phyloP scores from a whole-genome alignment of 2,888 invertebrate species.

The Adelphocoris suturalis region DNA sequence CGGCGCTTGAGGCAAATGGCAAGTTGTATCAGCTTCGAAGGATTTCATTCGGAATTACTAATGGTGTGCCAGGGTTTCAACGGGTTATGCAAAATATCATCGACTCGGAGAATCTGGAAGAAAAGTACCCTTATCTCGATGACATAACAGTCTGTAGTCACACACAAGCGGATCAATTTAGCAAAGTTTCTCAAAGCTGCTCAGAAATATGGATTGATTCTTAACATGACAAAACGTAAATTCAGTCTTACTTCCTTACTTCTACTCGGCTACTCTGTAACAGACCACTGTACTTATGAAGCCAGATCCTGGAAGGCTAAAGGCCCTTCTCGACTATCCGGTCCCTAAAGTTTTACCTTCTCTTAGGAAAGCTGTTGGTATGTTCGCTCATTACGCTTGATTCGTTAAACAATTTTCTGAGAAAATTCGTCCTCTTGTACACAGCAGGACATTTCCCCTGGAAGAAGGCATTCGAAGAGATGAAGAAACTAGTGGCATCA shows the following conservation, averaged over 20 bases:
- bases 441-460: background rate
- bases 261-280: background rate
- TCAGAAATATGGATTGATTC: background rate
- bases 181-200: background rate
- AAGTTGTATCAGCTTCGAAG: background rate
- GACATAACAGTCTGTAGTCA: background rate
- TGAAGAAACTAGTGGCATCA: constrained; percentile 12
- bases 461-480: background rate
- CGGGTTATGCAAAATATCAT: background rate
- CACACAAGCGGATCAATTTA: background rate
- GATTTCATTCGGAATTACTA: too few species aligned
- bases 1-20: background rate
- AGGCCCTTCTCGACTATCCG: background rate
- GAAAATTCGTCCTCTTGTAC: background rate
- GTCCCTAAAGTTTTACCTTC: background rate
- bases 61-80: background rate
- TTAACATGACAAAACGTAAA: constrained; percentile 12
- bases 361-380: background rate
- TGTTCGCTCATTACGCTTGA: background rate
- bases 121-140: constrained; percentile 1
- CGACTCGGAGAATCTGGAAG: constrained; percentile 26
- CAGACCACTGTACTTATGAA: background rate
- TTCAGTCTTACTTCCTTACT: background rate
- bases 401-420: background rate
- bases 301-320: background rate